These are phyloP conservation scores for Crotalus viridis DNA, from an alignment of 2,113 vertebrate genomes.

Conservation along the genomic window DNA sequence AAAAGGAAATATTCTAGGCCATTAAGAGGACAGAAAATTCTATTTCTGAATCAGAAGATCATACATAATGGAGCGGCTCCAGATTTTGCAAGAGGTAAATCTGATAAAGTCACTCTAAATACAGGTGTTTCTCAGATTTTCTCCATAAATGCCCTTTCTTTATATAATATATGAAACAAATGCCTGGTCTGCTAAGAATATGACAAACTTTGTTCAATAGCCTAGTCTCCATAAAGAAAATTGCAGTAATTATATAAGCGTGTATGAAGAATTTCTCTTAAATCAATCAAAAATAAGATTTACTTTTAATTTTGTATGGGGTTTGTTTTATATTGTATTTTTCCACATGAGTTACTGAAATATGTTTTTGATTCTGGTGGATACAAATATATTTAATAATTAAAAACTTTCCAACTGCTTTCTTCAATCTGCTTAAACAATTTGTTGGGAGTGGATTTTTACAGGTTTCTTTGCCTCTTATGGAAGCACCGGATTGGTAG, in stretches of 20 bases:
- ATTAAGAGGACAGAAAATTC: background rate
- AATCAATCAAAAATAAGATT: background rate
- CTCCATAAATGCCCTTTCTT: background rate
- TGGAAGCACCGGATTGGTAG: background rate
- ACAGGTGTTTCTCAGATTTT: background rate
- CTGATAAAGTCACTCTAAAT: background rate
- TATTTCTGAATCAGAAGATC: background rate
- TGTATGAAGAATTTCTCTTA: background rate
- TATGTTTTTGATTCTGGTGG: background rate
- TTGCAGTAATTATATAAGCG: background rate
- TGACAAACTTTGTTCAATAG: background rate
- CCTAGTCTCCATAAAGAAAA: background rate
- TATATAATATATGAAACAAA: background rate
- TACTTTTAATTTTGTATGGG: background rate
- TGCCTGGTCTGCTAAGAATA: background rate
- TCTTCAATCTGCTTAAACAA: background rate
- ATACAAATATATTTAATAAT: background rate
- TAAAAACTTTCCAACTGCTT: background rate
- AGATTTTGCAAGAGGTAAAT: background rate
- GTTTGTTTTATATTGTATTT: background rate
- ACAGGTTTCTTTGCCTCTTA: background rate
- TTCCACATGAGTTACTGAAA: background rate
- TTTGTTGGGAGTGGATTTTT: background rate
- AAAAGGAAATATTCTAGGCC: background rate
- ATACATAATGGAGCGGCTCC: background rate